Conservation (phyloP, 2,113 vertebrate species). For the Taxidea taxus region DNA sequence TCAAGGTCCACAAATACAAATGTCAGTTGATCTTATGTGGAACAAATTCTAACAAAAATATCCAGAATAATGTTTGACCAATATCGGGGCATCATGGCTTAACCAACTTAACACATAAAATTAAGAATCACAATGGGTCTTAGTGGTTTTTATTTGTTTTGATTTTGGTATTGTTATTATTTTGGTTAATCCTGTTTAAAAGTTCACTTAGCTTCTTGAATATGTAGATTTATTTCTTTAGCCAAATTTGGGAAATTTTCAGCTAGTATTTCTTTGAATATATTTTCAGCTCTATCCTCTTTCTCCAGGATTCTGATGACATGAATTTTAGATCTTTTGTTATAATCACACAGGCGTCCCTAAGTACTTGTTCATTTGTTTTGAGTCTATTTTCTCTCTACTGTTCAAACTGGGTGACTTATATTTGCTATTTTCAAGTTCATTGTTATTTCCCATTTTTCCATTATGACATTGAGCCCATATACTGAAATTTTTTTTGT, state of each 20-base stretch:
- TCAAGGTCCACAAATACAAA: background rate
- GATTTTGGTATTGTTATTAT: background rate
- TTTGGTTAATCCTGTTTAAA: background rate
- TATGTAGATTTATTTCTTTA: background rate
- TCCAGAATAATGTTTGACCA: background rate
- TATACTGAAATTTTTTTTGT: background rate
- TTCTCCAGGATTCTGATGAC: background rate
- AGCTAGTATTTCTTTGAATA: background rate
- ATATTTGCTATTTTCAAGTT: background rate
- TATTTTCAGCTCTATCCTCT: background rate
- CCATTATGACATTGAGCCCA: background rate
- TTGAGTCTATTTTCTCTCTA: background rate
- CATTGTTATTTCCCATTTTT: background rate
- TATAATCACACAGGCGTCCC: background rate
- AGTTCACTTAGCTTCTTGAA: background rate
- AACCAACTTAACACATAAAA: background rate
- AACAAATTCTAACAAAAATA: background rate
- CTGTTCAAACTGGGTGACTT: background rate
- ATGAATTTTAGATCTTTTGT: background rate
- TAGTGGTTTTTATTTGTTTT: background rate
- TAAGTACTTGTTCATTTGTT: background rate
- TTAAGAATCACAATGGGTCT: background rate
- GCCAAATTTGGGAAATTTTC: background rate
- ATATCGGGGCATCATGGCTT: background rate
- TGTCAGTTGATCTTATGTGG: background rate